Conservation (phyloP, 1,140 invertebrate genomes). For the Medauroidea extradentata region DNA sequence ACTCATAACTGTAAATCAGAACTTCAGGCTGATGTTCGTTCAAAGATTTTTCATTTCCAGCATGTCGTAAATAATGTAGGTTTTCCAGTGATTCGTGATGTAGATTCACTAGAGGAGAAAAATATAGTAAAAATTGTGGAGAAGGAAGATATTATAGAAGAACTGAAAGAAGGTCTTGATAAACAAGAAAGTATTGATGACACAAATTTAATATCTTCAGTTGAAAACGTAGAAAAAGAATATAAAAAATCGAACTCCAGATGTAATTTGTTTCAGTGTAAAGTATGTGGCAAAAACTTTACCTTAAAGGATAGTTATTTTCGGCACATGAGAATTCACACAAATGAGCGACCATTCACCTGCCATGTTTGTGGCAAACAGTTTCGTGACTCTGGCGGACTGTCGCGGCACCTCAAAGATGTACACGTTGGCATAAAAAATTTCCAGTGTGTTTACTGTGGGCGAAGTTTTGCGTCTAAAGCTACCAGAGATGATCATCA, state of each 20-base stretch:
- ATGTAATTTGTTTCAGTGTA: not conserved
- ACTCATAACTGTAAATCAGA: too few relatives aligned
- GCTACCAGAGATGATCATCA: conserved; percentile 50
- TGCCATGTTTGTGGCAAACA: conserved; percentile 45
- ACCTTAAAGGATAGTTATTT: conserved; percentile 2
- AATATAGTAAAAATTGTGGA: too few relatives aligned
- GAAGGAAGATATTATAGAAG: too few relatives aligned
- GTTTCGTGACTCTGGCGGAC: conserved; percentile 59
- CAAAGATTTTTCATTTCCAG: too few relatives aligned
- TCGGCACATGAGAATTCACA: conserved; percentile 54
- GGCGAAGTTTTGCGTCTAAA: conserved; percentile 48
- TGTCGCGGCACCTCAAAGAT: conserved; percentile 57
- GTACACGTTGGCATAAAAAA: conserved; percentile 59
- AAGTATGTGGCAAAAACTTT: conserved; percentile 2
- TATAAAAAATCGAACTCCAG: not conserved
- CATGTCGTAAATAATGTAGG: too few relatives aligned
- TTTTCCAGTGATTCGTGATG: too few relatives aligned
- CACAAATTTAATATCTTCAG: not conserved
- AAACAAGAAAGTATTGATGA: too few relatives aligned
- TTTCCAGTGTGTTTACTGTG: conserved; percentile 52
- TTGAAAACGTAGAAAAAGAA: not conserved
- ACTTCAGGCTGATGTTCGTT: too few relatives aligned
- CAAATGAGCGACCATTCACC: conserved; percentile 33
- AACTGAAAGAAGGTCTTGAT: too few relatives aligned
- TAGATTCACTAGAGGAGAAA: too few relatives aligned